Evolutionary conservation across 2,113 vertebrate species (phyloP), one percentile per base, ranked within the genome.

Genomic region (Agelaius phoeniceus): DNA sequence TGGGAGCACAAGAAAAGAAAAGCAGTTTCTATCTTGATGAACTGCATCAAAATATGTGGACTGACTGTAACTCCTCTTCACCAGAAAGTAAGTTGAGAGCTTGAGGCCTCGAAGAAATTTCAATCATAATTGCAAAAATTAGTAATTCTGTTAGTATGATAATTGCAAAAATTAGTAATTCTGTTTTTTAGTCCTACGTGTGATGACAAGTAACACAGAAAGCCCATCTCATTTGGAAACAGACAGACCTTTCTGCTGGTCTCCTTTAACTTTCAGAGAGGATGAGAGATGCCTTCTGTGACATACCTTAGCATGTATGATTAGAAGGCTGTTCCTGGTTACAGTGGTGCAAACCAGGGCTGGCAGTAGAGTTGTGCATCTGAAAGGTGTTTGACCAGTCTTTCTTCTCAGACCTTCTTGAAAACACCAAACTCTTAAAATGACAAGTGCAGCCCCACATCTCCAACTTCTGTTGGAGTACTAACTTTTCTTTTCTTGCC

Each of bases 221-320:
- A 71, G 13, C 8, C 24, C 9, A 4, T 49, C 28, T 31, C 23
- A 5, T 77, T 61, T 82, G 23, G 57, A 67, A 94, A 90, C 15
- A 55, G 21, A 21, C 3, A 41, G 39, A 22, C 6, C 8, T 91
- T 90, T 52, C 21, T 44, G 13, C 26, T 68, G 28, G 4, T 65
- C 6, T 67, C 74, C 37, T 59, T 20, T 57, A 63, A n/a, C 62
- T 51, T 86, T 54, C 58, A 44, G 44, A 39, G 33, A 76, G 49
- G 59, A 54, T 0, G 0, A 59, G 13, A 1, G 2, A 86, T 75
- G 58, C 11, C 23, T 84, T 44, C 52, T 69, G 18, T 73, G 54
- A 31, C n/a, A 5, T 17, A 63, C 9, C 30, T 75, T 46, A 58
- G 6, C 35, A 61, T 3, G 12, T 41, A 11, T 71, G 52, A 44